Conservation (phyloP, 1,140 invertebrate species). For the Drosophila virilis region DNA sequence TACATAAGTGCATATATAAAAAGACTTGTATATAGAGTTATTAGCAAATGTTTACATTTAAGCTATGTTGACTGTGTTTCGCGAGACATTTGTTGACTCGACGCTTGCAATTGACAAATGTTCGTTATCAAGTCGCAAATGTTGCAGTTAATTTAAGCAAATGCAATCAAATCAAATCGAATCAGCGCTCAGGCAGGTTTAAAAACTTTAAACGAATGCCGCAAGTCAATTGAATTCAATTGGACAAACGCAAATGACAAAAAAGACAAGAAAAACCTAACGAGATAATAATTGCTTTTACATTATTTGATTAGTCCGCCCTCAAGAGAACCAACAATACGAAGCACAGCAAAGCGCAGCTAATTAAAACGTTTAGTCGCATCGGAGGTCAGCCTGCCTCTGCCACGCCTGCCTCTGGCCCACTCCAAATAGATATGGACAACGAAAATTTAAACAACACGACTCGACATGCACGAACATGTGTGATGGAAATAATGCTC, state of each 20-base stretch:
- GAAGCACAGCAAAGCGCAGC: slow-evolving; percentile 24
- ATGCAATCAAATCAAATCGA: slow-evolving; percentile 67
- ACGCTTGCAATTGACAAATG: slow-evolving; percentile 28
- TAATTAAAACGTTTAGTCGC: slow-evolving; percentile 77
- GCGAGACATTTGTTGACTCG: slow-evolving; percentile 30
- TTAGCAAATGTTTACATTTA: slow-evolving; percentile 63
- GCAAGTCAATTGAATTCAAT: slow-evolving; percentile 76
- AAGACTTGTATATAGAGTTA: slow-evolving; percentile 56
- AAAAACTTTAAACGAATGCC: slow-evolving; percentile 27
- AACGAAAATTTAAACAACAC: not conserved
- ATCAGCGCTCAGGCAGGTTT: slow-evolving; percentile 21
- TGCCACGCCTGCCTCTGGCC: not conserved
- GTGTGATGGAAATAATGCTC: too few relatives aligned
- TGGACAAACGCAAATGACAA: slow-evolving; percentile 55
- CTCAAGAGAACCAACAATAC: slow-evolving; percentile 10
- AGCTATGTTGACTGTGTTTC: slow-evolving; percentile 26
- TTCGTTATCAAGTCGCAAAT: slow-evolving; percentile 43
- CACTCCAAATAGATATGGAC: not conserved
- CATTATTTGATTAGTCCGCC: slow-evolving; percentile 60
- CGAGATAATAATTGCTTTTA: slow-evolving; percentile 41
- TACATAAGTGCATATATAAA: slow-evolving; percentile 19
- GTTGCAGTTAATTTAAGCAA: slow-evolving; percentile 65
- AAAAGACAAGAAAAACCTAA: slow-evolving; percentile 31
- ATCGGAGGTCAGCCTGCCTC: slow-evolving; percentile 48
- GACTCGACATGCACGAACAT: not conserved